These are phyloP conservation scores for Climacteris rufus DNA, from an alignment of 2,113 vertebrate genomes.

Conservation along the genomic window DNA sequence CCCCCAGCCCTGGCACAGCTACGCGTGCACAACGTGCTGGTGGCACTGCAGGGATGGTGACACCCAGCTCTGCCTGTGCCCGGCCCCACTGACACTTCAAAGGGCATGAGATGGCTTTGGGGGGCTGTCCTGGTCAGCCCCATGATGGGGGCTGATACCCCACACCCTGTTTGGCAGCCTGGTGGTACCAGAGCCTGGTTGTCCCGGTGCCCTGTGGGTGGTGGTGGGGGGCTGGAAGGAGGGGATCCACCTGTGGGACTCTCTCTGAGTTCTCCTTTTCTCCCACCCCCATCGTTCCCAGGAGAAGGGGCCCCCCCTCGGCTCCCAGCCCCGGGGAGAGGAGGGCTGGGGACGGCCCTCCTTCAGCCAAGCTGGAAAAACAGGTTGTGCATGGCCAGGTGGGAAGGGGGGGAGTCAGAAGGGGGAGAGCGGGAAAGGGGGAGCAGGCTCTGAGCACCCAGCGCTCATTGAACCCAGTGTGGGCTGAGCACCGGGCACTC, in stretches of 20 bases:
- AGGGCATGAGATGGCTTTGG: neutral
- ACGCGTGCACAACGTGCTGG: accelerated
- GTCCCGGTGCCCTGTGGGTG: neutral
- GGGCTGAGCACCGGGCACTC: neutral
- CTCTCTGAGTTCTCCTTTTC: neutral
- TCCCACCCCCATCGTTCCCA: neutral
- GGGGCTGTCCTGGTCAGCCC: neutral
- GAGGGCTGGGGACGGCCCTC: neutral
- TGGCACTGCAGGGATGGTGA: neutral
- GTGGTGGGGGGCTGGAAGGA: neutral
- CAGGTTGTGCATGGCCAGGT: neutral
- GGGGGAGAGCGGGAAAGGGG: neutral
- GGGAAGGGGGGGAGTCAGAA: neutral
- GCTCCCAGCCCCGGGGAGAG: neutral
- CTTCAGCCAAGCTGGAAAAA: slow-evolving; percentile 39
- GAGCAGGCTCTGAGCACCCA: neutral
- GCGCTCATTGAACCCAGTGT: neutral
- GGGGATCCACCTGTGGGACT: too few relatives aligned
- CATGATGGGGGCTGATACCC: too few relatives aligned
- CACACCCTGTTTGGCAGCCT: too few relatives aligned
- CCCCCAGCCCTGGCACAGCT: too few relatives aligned
- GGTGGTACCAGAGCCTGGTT: neutral
- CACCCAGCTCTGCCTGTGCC: neutral
- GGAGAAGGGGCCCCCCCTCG: neutral
- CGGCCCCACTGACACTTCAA: accelerated